phyloP scores from a whole-genome alignment of 2,797 vertebrate species.

The Crenuchus spilurus region DNA sequence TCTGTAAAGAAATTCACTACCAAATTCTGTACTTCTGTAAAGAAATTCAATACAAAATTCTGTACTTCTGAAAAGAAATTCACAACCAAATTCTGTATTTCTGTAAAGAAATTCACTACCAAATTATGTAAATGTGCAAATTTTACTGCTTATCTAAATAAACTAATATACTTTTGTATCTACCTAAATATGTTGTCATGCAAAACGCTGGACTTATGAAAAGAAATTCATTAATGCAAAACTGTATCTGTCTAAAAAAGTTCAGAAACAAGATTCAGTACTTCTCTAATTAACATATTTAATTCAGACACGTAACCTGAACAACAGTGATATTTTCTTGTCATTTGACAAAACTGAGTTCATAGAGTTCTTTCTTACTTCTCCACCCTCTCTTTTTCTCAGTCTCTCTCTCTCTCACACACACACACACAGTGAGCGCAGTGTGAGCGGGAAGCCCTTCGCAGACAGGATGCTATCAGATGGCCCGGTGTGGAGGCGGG shows the following conservation, averaged over 20 bases:
- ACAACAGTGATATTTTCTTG: conserved; percentile 7
- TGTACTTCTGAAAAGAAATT: background rate
- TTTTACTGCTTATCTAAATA: no score
- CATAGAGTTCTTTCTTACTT: background rate
- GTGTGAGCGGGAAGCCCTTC: conserved; percentile 46
- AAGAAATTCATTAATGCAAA: background rate
- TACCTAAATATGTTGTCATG: no score
- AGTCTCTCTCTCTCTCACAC: conserved; percentile 4
- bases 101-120: no score
- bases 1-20: background rate
- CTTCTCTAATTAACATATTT: background rate
- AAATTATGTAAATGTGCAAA: no score
- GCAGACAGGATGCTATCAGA: conserved; percentile 74
- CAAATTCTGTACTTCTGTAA: background rate
- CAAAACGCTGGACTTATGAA: background rate
- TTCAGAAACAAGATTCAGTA: no score
- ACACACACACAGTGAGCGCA: conserved; percentile 23
- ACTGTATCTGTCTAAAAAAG: background rate
- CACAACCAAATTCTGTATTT: conserved; percentile 1
- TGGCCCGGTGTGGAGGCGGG: conserved; percentile 74
- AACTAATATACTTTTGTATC: no score
- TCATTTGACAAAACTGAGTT: background rate
- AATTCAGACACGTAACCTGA: background rate
- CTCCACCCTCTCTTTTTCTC: background rate
- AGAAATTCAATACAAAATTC: background rate